phyloP scores from a whole-genome alignment of 2,888 invertebrate genomes.

The Balanococcus diminutus region DNA sequence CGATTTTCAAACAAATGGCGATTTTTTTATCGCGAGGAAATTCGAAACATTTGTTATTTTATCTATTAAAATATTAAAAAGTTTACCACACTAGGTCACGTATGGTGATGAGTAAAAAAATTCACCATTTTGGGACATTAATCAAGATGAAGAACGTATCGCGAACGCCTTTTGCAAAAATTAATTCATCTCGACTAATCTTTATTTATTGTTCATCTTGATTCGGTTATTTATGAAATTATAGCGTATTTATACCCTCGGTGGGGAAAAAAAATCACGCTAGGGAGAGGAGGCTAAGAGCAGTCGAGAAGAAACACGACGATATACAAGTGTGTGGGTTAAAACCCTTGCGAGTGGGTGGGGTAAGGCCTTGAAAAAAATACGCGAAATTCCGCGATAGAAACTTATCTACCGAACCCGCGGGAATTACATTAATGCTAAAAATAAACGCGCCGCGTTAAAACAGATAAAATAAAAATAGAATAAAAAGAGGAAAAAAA shows the following conservation, averaged over 20 bases:
- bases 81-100: not conserved
- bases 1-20: constrained; percentile 17
- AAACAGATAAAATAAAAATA: not conserved
- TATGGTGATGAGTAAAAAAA: constrained; percentile 8
- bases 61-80: constrained; percentile 20
- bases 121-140: not conserved
- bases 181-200: constrained; percentile 13
- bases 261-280: not conserved
- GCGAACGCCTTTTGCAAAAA: not conserved
- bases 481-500: not conserved
- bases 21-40: constrained; percentile 2
- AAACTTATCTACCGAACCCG: constrained; percentile 8
- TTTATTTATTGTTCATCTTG: constrained; percentile 32
- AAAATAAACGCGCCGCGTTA: constrained; percentile 29
- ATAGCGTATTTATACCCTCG: not conserved
- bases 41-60: not conserved
- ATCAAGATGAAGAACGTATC: constrained; percentile 18
- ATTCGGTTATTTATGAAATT: constrained; percentile 26
- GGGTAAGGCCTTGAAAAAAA: constrained; percentile 14
- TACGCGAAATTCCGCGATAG: constrained; percentile 26
- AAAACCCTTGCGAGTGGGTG: not conserved
- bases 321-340: not conserved
- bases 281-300: not conserved
- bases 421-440: constrained; percentile 28
- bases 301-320: not conserved